Base-by-base conservation (phyloP, 1,140 invertebrate genomes). In the Tetramorium simillimum region DNA sequence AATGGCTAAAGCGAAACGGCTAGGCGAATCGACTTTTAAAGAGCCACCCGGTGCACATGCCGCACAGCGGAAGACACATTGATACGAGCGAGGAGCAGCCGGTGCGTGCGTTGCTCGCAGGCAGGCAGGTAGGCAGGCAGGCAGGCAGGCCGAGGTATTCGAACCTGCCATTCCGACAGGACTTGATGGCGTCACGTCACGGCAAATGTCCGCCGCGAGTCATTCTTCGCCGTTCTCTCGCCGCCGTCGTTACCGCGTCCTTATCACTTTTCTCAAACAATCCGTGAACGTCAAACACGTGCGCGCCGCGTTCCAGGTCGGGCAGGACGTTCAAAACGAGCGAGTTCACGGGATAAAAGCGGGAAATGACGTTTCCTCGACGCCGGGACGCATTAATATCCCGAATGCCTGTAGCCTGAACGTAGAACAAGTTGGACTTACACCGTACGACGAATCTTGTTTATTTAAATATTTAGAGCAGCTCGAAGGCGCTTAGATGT, bases 211-310 rank as follows among this genome's bases (percentile, higher is more conserved):
- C 18, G 70, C 72, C n/a, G 33, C 58, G 58, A 85, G 73, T 85
- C 60, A 53, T 37, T 76, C 18, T 6, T 18, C 33, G 56, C 33
- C 77, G 80, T 84, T 84, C 80, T 60, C 70, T 58, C 14, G 37
- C 53, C 40, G 21, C 12, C 51, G 51, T 49, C 18, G 10, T 70
- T 73, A 33, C 67, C 67, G 67, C 72, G 69, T 72, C 40, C 40
- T 84, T 85, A 85, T 85, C 80, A 51, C 58, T 65, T 78, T 78
- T 85, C 62, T 78, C 46, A 56, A 78, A 85, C 78, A 75, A 75
- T 85, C 46, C 24, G 37, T 33, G 46, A 73, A 73, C 65, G 21
- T 75, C 72, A 58, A 75, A 58, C 53, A 40, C 53, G 53, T 58
- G 72, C 51, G 28, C n/a, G 69, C 46, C 24, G 21, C 24, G 6